Evolutionary conservation across 2,113 vertebrate species (phyloP).

Genomic region (Phodopus roborovskii): DNA sequence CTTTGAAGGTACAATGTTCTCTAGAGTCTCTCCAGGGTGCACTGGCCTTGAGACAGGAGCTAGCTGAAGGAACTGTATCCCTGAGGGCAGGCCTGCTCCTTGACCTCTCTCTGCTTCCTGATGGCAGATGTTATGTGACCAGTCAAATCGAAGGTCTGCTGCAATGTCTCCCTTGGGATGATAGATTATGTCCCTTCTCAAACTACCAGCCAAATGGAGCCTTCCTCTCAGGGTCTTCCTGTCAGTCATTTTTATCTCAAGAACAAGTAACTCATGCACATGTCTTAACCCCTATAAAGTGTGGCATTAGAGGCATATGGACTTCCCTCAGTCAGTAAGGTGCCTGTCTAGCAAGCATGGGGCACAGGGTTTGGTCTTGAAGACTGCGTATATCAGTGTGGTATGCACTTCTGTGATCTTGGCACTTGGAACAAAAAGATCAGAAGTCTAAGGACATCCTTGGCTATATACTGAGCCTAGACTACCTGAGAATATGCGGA

Average conservation of each 20-base stretch:
- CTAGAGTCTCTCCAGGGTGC: not conserved
- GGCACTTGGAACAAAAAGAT: not conserved
- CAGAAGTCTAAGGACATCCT: not conserved
- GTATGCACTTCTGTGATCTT: not conserved
- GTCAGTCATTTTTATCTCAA: too few species aligned
- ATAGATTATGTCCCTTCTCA: not conserved
- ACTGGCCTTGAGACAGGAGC: not conserved
- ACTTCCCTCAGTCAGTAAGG: too few species aligned
- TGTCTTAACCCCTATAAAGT: not conserved
- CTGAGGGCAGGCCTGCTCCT: not conserved
- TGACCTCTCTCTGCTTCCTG: not conserved
- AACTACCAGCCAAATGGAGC: not conserved
- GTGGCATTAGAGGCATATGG: not conserved
- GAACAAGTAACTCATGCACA: not conserved
- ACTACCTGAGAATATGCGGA: not conserved
- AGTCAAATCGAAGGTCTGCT: not conserved
- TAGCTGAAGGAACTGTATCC: not conserved
- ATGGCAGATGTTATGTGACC: not conserved
- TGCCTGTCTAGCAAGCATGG: not conserved
- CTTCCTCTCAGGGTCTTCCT: not conserved
- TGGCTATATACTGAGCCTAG: not conserved
- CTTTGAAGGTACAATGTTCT: not conserved
- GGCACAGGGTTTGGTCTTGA: not conserved
- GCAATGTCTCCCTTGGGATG: not conserved
- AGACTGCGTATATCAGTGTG: too few species aligned